These are phyloP conservation scores for Gnatocerus cornutus DNA, from an alignment of 2,888 invertebrate genomes.

Conservation along the genomic window DNA sequence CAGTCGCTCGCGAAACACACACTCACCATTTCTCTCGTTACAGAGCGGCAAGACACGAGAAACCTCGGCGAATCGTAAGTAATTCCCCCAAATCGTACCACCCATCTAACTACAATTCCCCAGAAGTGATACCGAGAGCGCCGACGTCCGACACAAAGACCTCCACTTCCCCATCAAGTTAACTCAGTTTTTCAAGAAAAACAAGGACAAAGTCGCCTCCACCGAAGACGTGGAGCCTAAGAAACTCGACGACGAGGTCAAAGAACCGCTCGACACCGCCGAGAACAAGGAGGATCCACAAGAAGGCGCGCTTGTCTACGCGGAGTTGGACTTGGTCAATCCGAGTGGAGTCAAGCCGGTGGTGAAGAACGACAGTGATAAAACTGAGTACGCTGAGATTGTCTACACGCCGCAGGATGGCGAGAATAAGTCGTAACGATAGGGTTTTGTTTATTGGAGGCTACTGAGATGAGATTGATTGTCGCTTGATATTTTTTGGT, in stretches of 20 bases:
- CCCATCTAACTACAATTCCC: constrained; percentile 50
- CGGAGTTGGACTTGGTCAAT: constrained; percentile 78
- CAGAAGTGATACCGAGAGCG: constrained; percentile 82
- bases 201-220: constrained; percentile 59
- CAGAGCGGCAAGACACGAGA: constrained; percentile 56
- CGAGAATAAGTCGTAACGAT: constrained; percentile 24
- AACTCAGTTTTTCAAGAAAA: constrained; percentile 63
- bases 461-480: neutral
- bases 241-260: constrained; percentile 47
- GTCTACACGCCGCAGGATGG: constrained; percentile 76
- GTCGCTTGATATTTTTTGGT: neutral
- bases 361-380: constrained; percentile 73
- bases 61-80: constrained; percentile 68
- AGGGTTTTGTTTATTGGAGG: neutral
- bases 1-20: constrained; percentile 5
- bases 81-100: constrained; percentile 23
- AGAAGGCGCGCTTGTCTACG: constrained; percentile 78
- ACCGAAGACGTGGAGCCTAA: constrained; percentile 56
- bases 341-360: constrained; percentile 69
- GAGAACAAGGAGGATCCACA: constrained; percentile 50
- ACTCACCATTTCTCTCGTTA: constrained; percentile 46
- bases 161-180: constrained; percentile 59
- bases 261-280: constrained; percentile 28
- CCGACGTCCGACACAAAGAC: constrained; percentile 70
- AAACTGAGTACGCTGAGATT: constrained; percentile 88